Percentiles rank a stretch among this genome's conserved stretches.
Evolutionary conservation across 2,797 vertebrate species (phyloP).

Genomic region (Rhinatrema bivittatum): DNA sequence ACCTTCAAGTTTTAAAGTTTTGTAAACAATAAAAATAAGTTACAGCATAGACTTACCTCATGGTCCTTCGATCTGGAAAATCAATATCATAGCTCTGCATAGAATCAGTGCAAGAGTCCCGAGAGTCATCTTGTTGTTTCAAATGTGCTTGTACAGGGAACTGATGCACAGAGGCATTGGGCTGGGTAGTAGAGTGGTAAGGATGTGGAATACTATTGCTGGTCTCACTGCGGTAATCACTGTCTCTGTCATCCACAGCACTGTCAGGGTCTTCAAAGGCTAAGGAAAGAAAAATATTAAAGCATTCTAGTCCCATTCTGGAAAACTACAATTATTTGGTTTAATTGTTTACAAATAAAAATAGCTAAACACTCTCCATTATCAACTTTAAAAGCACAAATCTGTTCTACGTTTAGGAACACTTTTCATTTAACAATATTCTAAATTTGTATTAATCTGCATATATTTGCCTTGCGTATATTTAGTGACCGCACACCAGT

Average conservation of each 20-base stretch:
- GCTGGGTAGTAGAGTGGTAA: constrained; percentile 82
- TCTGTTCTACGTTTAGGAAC: no score
- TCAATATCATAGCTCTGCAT: constrained; percentile 78
- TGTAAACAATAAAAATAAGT: no score
- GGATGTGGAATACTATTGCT: constrained; percentile 86
- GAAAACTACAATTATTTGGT: background rate
- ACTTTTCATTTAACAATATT: no score
- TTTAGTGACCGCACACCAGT: no score
- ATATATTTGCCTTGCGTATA: no score
- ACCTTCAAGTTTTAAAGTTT: no score
- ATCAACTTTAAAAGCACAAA: background rate
- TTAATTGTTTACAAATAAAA: background rate
- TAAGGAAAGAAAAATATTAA: constrained; percentile 43
- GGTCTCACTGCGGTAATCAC: constrained; percentile 94
- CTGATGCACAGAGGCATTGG: constrained; percentile 89
- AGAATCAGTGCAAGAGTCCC: constrained; percentile 71
- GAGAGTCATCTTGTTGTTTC: constrained; percentile 58
- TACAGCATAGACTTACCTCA: constrained; percentile 58
- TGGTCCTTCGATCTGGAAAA: constrained; percentile 64
- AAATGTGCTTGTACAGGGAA: constrained; percentile 68
- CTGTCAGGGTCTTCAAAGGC: constrained; percentile 93
- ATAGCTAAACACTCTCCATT: background rate
- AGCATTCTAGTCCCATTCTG: background rate
- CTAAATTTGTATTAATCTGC: no score
- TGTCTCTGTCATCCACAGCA: constrained; percentile 89